Evolutionary conservation across 2,888 invertebrate genomes (phyloP).

Genomic region (Spatulosminthurus flaviceps): DNA sequence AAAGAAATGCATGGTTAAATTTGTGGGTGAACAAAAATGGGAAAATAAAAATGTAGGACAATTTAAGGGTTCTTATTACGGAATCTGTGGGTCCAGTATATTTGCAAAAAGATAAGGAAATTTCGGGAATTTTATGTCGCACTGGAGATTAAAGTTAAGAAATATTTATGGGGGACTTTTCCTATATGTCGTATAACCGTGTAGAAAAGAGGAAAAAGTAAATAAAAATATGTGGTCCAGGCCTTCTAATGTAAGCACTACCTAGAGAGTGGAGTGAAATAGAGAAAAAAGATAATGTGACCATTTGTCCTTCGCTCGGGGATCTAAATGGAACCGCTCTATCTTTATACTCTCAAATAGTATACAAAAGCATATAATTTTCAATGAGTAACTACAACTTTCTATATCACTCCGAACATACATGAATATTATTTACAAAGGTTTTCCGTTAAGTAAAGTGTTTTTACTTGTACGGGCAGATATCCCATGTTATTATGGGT

Average conservation of each 20-base stretch:
- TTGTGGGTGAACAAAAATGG: too few relatives aligned
- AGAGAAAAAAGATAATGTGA: slow-evolving; percentile 2
- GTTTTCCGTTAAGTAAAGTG: background rate
- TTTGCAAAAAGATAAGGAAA: background rate
- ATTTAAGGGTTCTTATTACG: background rate
- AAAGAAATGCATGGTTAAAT: too few relatives aligned
- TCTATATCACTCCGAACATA: too few relatives aligned
- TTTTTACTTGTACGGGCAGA: too few relatives aligned
- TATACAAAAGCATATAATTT: background rate
- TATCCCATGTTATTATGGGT: too few relatives aligned
- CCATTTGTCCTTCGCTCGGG: background rate
- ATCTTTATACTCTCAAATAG: background rate
- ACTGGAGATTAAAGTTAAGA: slow-evolving; percentile 14
- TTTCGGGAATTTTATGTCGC: slow-evolving; percentile 1
- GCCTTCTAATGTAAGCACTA: background rate
- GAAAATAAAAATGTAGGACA: background rate
- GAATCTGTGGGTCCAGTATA: background rate
- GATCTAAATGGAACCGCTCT: background rate
- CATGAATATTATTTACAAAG: background rate
- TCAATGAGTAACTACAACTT: background rate
- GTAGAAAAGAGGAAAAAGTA: too few relatives aligned
- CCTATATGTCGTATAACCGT: too few relatives aligned
- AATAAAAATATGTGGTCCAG: background rate
- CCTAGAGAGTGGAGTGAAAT: slow-evolving; percentile 11
- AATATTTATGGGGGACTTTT: background rate